A percentile compares a stretch with the other conserved stretches of the same genome.
phyloP scores from a whole-genome alignment of 2,797 vertebrate genomes.

The Liasis olivaceus region DNA sequence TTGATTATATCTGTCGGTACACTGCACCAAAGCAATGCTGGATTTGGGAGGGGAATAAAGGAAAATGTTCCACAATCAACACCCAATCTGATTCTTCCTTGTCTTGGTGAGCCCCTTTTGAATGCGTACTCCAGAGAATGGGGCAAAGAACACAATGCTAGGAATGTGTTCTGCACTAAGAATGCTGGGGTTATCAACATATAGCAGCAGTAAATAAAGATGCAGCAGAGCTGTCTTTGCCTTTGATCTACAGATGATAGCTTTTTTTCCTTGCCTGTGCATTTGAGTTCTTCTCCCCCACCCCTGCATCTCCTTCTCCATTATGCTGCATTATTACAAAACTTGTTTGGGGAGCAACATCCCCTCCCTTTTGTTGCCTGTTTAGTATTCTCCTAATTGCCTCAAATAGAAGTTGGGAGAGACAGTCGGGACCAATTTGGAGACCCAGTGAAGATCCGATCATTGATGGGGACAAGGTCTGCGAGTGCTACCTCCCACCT shows the following conservation, averaged over 20 bases:
- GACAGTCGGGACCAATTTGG: not conserved
- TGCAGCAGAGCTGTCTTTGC: not conserved
- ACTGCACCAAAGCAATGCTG: not conserved
- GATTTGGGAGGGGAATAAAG: not conserved
- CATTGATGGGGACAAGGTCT: not conserved
- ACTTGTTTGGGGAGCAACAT: not conserved
- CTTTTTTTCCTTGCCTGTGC: not conserved
- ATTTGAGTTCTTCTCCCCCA: not conserved
- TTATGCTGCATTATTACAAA: not conserved
- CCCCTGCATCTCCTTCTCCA: not conserved
- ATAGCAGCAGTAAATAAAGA: constrained; percentile 21
- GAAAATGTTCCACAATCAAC: not conserved
- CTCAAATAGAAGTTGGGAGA: not conserved
- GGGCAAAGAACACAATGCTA: not conserved
- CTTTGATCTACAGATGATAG: constrained; percentile 22
- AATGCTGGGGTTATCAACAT: not conserved
- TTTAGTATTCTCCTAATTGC: not conserved
- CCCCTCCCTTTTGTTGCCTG: not conserved
- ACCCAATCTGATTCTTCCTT: not conserved
- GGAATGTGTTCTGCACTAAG: not conserved
- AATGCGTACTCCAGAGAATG: not conserved
- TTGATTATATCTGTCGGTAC: too few relatives aligned
- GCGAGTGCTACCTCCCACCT: not conserved
- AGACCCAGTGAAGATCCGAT: not conserved
- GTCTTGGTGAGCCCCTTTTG: not conserved